Conservation (phyloP, 2,113 vertebrate species). For the Lepus americanus region DNA sequence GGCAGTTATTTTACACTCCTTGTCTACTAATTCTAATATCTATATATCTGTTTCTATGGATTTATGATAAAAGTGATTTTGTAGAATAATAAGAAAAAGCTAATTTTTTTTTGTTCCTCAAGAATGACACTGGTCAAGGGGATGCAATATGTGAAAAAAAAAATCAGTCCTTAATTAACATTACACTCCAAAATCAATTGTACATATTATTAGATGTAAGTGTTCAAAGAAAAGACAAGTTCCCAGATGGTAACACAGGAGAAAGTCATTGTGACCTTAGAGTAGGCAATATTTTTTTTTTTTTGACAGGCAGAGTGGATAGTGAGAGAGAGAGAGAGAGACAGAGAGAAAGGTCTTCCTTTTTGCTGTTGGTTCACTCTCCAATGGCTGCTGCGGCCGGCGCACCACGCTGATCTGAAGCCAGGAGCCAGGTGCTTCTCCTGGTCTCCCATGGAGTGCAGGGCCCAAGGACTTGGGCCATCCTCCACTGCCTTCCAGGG, state of each 20-base stretch:
- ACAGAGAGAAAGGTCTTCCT: too few species aligned
- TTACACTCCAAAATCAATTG: neutral
- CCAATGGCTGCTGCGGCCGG: too few species aligned
- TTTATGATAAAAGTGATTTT: neutral
- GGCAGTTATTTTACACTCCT: neutral
- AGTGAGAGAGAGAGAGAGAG: too few species aligned
- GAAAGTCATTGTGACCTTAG: neutral
- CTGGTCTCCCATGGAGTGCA: too few species aligned
- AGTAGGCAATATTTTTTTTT: neutral
- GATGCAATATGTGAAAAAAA: neutral
- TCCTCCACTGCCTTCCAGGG: too few species aligned
- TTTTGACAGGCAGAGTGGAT: too few species aligned
- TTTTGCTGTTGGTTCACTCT: too few species aligned
- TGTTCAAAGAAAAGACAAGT: neutral
- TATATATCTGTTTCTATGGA: slow-evolving; percentile 21
- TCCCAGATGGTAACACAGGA: neutral
- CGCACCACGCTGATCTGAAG: too few species aligned
- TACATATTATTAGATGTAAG: neutral
- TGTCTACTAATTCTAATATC: slow-evolving; percentile 3
- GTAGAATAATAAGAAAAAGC: neutral
- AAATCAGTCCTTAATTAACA: neutral
- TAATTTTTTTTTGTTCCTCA: neutral
- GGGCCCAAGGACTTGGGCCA: too few species aligned
- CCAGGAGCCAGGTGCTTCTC: too few species aligned
- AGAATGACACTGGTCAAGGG: neutral